These are phyloP conservation scores for Apodemia zela DNA, from an alignment of 2,888 invertebrate species.

Conservation along the genomic window DNA sequence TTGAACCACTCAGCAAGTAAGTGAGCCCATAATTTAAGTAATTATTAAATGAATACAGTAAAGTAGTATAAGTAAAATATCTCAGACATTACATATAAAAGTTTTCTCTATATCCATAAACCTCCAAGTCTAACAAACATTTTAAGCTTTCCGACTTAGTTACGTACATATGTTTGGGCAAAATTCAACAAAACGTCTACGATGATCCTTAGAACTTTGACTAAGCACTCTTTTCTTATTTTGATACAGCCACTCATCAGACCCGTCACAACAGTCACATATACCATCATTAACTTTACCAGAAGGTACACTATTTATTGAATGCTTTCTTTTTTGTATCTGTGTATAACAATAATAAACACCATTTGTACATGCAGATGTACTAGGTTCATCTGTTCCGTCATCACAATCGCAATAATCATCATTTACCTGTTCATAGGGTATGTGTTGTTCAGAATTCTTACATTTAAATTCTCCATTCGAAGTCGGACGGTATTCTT, in stretches of 20 bases:
- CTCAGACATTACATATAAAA: too few species aligned
- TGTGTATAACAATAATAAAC: conserved; percentile 89
- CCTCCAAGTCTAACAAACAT: background rate
- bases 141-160: background rate
- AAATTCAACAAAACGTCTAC: conserved; percentile 52
- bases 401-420: conserved; percentile 93
- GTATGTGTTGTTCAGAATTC: conserved; percentile 52
- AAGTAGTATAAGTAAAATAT: too few species aligned
- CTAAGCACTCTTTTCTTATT: conserved; percentile 47
- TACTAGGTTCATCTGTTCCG: conserved; percentile 90
- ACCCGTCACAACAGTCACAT: conserved; percentile 97
- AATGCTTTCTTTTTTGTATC: conserved; percentile 46
- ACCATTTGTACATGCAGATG: conserved; percentile 92
- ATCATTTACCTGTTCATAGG: conserved; percentile 83
- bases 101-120: too few species aligned
- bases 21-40: too few species aligned
- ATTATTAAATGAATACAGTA: too few species aligned
- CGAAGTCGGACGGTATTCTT: conserved; percentile 57
- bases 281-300: conserved; percentile 95
- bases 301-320: conserved; percentile 80
- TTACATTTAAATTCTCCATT: conserved; percentile 67
- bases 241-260: conserved; percentile 86
- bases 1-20: too few species aligned
- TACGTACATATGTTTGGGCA: conserved; percentile 51
- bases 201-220: conserved; percentile 48